Base-by-base conservation (phyloP, 2,113 vertebrate species). In the Sisor rabdophorus region DNA sequence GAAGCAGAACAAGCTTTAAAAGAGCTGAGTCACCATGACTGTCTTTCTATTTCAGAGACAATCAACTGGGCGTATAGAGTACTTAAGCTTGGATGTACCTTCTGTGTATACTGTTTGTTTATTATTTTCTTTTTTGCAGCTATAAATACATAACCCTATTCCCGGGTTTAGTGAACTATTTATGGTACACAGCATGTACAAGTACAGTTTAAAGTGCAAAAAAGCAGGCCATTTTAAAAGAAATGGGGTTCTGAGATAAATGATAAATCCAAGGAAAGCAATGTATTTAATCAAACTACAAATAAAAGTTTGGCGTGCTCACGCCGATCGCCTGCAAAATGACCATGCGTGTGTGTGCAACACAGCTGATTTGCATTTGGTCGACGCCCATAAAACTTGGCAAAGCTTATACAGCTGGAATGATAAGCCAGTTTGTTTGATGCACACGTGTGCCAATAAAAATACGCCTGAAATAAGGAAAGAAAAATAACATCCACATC, bases 21-120 rank as follows among this genome's bases (percentile, higher is more conserved):
- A 83, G 52, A 84, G 81, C 82, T 76, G 85, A 83, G 83, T 79
- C 85, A 84, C 79, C 69, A 71, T 71, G 80, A 80, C 59, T 70
- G 73, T 28, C 55, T 79, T 80, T 81, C 79, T 70, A 75, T 76
- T 82, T 71, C 68, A 59, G 68, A 54, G 22, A 65, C 53, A 70
- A 58, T 61, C 68, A 76, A 63, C 53, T 58, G 58, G 61, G 61
- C 24, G 68, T 26, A 55, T 50, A 10, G 63, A 24, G 36, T 32
- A 28, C 74, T 64, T 63, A 60, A 44, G 64, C 60, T 68, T 50
- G 26, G 19, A 50, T 22, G 50, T 53, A 48, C 22, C 69, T 48
- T 73, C 48, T 19, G 7, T 44, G 36, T 58, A 26, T 50, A 76
- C 9, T 44, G 40, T 36, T 36, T 36, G 5, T 44, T 44, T 44